Conservation (phyloP, 2,888 invertebrate genomes). For the Eilema depressum region DNA sequence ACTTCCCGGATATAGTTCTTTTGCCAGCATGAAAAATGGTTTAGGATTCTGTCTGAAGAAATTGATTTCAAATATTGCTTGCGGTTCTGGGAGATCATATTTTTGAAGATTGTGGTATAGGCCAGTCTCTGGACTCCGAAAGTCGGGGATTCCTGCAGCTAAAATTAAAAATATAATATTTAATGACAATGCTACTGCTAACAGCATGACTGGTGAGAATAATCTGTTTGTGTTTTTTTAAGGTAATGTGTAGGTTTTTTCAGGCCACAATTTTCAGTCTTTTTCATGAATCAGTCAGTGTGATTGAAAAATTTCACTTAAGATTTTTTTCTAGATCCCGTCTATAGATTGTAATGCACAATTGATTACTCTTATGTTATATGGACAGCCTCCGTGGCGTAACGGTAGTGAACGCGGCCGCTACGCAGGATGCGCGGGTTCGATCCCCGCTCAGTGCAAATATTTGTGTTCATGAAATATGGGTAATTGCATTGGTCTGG, state of each 20-base stretch:
- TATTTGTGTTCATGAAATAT: too few relatives aligned
- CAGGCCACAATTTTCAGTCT: too few relatives aligned
- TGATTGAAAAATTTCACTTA: too few relatives aligned
- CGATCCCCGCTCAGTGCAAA: too few relatives aligned
- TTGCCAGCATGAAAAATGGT: slow-evolving; percentile 97
- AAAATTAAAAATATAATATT: slow-evolving; percentile 52
- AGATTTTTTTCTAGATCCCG: too few relatives aligned
- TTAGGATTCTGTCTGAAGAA: slow-evolving; percentile 96
- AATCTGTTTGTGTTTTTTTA: neutral
- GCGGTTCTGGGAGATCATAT: slow-evolving; percentile 96
- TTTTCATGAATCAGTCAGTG: too few relatives aligned
- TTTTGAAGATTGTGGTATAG: slow-evolving; percentile 96
- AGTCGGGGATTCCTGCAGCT: slow-evolving; percentile 99
- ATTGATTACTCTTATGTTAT: too few relatives aligned
- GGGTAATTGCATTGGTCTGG: too few relatives aligned
- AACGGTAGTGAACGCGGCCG: too few relatives aligned
- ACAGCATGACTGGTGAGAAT: neutral
- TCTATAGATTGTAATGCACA: too few relatives aligned
- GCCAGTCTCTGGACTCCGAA: slow-evolving; percentile 96
- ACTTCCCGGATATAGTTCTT: slow-evolving; percentile 94
- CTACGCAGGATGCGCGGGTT: too few relatives aligned
- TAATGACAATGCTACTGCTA: neutral
- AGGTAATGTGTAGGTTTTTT: neutral
- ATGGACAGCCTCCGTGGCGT: too few relatives aligned
- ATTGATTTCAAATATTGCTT: slow-evolving; percentile 96